Evolutionary conservation across 2,797 vertebrate genomes (phyloP).

Genomic region (Peromyscus nudipes): DNA sequence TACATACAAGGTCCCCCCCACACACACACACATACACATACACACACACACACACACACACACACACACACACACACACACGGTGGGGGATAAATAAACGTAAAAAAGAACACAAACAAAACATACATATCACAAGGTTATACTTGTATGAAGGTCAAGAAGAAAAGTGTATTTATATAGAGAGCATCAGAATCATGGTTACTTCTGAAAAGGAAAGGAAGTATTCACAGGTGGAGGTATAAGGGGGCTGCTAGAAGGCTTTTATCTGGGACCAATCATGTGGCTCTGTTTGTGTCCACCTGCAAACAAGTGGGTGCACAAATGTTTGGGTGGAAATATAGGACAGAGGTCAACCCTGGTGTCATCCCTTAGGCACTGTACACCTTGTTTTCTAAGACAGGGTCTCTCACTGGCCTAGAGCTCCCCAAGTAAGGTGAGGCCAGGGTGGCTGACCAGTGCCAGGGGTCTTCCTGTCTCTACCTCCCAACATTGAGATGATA

Average conservation of each 20-base stretch:
- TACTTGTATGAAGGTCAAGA: background rate
- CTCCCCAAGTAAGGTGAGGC: background rate
- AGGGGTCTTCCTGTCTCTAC: background rate
- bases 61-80: background rate
- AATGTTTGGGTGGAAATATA: background rate
- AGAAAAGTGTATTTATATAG: background rate
- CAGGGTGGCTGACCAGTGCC: background rate
- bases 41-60: no score
- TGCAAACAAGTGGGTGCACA: background rate
- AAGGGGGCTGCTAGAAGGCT: background rate
- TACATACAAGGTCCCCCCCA: no score
- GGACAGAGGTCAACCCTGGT: no score
- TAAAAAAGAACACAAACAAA: background rate
- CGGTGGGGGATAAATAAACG: background rate
- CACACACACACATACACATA: no score
- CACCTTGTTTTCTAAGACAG: background rate
- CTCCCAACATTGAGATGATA: background rate
- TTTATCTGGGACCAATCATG: background rate
- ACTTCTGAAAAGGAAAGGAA: background rate
- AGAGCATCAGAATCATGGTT: background rate
- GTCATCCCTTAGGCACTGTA: background rate
- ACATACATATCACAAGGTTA: background rate
- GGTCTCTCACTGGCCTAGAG: background rate
- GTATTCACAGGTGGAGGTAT: background rate
- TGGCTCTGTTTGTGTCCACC: no score